These are phyloP conservation scores for Oncorhynchus tshawytscha DNA, from an alignment of 2,113 vertebrate species.

Conservation along the genomic window DNA sequence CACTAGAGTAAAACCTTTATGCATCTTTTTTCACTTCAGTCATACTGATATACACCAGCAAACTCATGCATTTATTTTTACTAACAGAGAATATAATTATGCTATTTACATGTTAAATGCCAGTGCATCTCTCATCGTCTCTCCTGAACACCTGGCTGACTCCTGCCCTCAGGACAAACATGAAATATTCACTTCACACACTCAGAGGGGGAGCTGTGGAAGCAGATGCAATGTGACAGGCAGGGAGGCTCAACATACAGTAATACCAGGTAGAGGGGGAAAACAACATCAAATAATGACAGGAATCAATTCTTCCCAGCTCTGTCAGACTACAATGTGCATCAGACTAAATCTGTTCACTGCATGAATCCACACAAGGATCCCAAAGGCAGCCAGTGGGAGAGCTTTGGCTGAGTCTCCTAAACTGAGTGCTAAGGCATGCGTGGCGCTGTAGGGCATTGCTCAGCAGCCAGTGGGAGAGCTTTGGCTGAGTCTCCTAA, in stretches of 20 bases:
- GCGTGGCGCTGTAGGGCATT: conserved; percentile 1
- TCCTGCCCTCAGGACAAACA: not conserved
- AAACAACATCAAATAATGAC: too few relatives aligned
- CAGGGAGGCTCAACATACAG: too few relatives aligned
- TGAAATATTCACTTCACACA: not conserved
- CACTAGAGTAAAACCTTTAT: too few relatives aligned
- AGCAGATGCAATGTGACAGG: not conserved
- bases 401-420: too few relatives aligned
- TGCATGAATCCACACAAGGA: not conserved
- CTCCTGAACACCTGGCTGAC: not conserved
- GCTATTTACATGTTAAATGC: not conserved
- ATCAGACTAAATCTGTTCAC: too few relatives aligned
- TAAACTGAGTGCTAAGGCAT: not conserved
- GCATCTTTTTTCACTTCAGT: too few relatives aligned
- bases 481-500: too few relatives aligned
- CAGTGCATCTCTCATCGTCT: not conserved
- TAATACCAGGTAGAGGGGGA: too few relatives aligned
- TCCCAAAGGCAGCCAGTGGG: not conserved
- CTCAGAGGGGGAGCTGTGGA: not conserved
- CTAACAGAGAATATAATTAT: not conserved
- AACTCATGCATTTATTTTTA: not conserved
- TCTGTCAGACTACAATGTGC: too few relatives aligned
- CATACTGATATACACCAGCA: not conserved
- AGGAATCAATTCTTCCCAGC: too few relatives aligned
- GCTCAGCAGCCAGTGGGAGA: not conserved